Conservation (phyloP, 2,888 invertebrate genomes). For the Ichneumoninae sp. region DNA sequence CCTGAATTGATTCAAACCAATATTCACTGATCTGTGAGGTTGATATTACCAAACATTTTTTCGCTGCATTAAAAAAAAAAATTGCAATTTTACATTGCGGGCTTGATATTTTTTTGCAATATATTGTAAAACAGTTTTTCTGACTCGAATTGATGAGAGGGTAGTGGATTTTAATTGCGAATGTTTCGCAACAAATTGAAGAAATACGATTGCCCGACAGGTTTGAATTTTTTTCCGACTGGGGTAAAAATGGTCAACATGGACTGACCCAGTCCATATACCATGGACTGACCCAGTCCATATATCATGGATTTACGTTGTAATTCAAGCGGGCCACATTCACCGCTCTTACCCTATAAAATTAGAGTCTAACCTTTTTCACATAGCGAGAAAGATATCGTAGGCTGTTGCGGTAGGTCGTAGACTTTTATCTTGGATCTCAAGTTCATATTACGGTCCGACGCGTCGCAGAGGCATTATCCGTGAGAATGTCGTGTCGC, state of each 20-base stretch:
- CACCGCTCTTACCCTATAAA: background rate
- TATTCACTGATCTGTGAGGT: no score
- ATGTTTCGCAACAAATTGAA: no score
- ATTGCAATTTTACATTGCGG: no score
- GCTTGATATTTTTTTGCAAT: no score
- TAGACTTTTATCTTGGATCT: slow-evolving; percentile 36
- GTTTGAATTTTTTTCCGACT: background rate
- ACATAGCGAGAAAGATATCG: background rate
- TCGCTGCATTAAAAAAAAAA: no score
- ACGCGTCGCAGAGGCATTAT: slow-evolving; percentile 37
- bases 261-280: background rate
- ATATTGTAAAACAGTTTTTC: no score
- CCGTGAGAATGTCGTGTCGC: slow-evolving; percentile 55
- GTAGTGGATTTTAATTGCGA: no score
- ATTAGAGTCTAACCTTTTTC: background rate
- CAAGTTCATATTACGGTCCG: slow-evolving; percentile 55
- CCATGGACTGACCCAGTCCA: background rate
- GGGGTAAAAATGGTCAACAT: background rate
- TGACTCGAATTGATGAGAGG: no score
- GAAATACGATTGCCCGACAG: no score
- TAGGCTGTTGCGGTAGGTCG: slow-evolving; percentile 37
- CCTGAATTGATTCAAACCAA: no score
- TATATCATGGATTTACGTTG: background rate
- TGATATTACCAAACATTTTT: no score
- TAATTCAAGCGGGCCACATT: background rate